phyloP scores from a whole-genome alignment of 2,113 vertebrate genomes.

The Stegostoma tigrinum region DNA sequence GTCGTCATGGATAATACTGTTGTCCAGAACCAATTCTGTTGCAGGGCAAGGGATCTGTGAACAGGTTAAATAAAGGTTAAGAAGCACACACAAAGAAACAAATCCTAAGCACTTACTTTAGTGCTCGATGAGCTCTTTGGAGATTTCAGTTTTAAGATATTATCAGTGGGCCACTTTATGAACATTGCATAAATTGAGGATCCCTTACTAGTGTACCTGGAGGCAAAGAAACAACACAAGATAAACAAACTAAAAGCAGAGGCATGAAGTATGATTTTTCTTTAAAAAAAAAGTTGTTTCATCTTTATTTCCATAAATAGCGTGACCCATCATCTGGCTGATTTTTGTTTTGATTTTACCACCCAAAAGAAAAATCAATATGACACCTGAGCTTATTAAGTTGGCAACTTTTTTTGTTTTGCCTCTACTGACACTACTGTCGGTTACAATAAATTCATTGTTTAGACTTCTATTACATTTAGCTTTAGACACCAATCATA shows the following conservation, averaged over 20 bases:
- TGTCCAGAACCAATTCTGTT: no score
- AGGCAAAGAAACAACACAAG: neutral
- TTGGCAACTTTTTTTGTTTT: neutral
- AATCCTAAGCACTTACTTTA: slow-evolving; percentile 50
- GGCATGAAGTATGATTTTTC: neutral
- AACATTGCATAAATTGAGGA: slow-evolving; percentile 62
- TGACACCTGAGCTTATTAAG: neutral
- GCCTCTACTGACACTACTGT: neutral
- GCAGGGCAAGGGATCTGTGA: neutral
- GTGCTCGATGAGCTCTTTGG: slow-evolving; percentile 51
- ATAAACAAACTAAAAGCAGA: neutral
- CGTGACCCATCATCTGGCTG: neutral
- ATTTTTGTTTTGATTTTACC: neutral
- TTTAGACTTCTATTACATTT: neutral
- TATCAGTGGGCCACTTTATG: slow-evolving; percentile 54
- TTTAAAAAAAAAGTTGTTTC: neutral
- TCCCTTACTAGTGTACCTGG: slow-evolving; percentile 68
- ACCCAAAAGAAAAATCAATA: neutral
- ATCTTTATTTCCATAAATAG: neutral
- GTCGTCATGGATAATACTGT: no score
- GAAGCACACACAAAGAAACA: neutral
- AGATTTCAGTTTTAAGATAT: slow-evolving; percentile 48
- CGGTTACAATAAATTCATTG: neutral
- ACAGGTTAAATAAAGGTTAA: neutral
- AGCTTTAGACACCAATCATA: neutral